Base-by-base conservation (phyloP, 2,113 vertebrate genomes). In the Dinomys branickii region DNA sequence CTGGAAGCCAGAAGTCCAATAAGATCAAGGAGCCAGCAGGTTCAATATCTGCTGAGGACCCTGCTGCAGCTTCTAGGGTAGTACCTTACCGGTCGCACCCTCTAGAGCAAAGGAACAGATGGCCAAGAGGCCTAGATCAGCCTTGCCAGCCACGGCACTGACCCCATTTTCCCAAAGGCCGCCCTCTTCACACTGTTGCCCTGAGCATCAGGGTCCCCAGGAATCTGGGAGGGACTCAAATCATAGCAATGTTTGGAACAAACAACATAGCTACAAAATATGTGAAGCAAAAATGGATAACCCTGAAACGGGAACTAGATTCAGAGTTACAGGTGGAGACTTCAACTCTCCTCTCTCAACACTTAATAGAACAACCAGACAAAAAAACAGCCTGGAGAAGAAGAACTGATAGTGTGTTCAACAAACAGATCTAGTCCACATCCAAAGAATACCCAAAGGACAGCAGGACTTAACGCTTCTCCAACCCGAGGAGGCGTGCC, bases 301-400 rank as follows among this genome's bases (percentile, higher is more conserved):
- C 14, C 50, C 13, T 0, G 38, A n/a, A 63, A 41, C 17, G 30
- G 47, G 6, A 85, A 47, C 20, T 0, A 69, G 12, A 44, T 0
- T 17, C 38, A 22, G 24, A 41, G 5, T 47, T 1, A 35, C 1
- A n/a, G 28, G 1, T 28, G 22, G 59, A 30, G 19, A 12, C 9
- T 83, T 47, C 13, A 16, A 14, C 17, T 0, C 38, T 35, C 19
- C 65, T 35, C 16, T 90, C 65, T 3, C 10, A 30, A 65, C 33
- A 65, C 24, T 16, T 20, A 26, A 30, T 1, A 56, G 16, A 22
- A 30, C 54, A 11, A 44, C 7, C 22, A 54, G 83, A 47, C 11
- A 52, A 50, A 80, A 80, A 73, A 5, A 1, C 52, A n/a, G 47
- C 59, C 14, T 44, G 24, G 20, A 2, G 28, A 8, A 33, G 26